Evolutionary conservation across 2,888 invertebrate genomes (phyloP).

Genomic region (Pammene fasciana): DNA sequence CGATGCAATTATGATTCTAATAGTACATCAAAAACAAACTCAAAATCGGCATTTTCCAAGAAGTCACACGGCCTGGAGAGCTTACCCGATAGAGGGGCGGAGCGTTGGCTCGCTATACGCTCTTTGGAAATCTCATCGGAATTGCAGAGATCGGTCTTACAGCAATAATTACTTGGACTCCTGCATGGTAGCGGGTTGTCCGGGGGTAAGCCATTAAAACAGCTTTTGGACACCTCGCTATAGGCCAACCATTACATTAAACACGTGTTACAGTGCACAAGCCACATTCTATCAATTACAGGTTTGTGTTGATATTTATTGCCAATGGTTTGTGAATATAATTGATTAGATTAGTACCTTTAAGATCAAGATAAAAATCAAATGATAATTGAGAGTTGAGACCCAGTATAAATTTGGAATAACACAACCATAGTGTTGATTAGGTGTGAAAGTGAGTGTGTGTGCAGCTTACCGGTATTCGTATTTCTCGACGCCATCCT

Average conservation of each 20-base stretch:
- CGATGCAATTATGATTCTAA: constrained; percentile 76
- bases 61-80: constrained; percentile 69
- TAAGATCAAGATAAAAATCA: constrained; percentile 27
- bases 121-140: constrained; percentile 67
- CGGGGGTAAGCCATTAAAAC: constrained; percentile 84
- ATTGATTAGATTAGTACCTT: constrained; percentile 51
- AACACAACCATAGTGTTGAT: constrained; percentile 22
- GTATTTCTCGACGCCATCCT: constrained; percentile 85
- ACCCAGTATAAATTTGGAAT: constrained; percentile 28
- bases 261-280: constrained; percentile 62
- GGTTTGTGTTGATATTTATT: constrained; percentile 70
- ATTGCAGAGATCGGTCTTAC: constrained; percentile 76
- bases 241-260: constrained; percentile 68
- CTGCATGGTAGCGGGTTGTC: constrained; percentile 74
- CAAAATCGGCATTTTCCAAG: constrained; percentile 71
- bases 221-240: constrained; percentile 82
- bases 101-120: constrained; percentile 64
- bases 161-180: constrained; percentile 72
- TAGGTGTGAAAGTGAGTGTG: constrained; percentile 22
- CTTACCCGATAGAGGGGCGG: constrained; percentile 71
- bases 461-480: constrained; percentile 89
- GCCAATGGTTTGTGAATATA: constrained; percentile 59
- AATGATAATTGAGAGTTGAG: constrained; percentile 18
- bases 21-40: constrained; percentile 77
- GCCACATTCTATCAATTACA: constrained; percentile 47